phyloP scores from a whole-genome alignment of 2,113 vertebrate species.

The Erythrolamprus reginae region DNA sequence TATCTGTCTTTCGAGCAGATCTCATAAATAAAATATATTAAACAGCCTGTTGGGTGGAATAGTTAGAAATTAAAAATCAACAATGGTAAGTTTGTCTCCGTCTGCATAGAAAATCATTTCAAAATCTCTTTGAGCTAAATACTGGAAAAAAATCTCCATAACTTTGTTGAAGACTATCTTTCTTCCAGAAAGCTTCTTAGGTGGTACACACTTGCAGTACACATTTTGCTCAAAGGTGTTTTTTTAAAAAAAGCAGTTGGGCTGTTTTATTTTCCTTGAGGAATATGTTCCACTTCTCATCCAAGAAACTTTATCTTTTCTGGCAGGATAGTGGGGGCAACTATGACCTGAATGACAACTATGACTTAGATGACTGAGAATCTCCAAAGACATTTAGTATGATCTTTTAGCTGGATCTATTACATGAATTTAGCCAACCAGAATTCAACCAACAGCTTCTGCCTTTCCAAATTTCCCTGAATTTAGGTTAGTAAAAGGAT shows the following conservation, averaged over 20 bases:
- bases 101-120: not conserved
- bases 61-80: not conserved
- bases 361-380: too few relatives aligned
- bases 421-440: conserved; percentile 29
- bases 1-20: not conserved
- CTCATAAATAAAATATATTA: not conserved
- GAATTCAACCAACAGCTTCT: conserved; percentile 37
- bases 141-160: not conserved
- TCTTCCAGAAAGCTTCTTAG: not conserved
- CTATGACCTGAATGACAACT: too few relatives aligned
- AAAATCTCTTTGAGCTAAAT: not conserved
- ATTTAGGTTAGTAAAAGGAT: conserved; percentile 42
- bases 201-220: conserved; percentile 3
- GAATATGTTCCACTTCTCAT: too few relatives aligned
- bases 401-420: conserved; percentile 7
- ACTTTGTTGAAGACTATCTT: not conserved
- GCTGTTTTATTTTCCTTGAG: too few relatives aligned
- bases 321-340: too few relatives aligned
- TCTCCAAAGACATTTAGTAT: too few relatives aligned
- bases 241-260: too few relatives aligned
- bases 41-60: not conserved
- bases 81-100: not conserved
- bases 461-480: conserved; percentile 36
- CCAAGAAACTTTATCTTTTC: too few relatives aligned
- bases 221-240: not conserved